Evolutionary conservation across 2,797 vertebrate genomes (phyloP), one percentile per base, ranked within the genome.

Genomic region (Caiman crocodilus): DNA sequence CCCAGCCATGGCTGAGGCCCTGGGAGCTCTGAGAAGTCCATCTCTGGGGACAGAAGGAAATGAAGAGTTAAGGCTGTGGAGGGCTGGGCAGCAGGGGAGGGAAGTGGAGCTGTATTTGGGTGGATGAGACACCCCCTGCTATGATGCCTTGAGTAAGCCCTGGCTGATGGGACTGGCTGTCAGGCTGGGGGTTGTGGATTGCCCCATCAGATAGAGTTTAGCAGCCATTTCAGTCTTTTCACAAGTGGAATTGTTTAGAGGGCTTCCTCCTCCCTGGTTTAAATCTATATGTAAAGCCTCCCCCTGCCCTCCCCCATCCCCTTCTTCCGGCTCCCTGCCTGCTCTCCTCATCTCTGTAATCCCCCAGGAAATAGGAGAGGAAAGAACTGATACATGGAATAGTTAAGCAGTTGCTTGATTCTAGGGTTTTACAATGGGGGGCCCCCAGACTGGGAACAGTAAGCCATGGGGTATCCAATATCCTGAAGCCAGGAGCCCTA

Each of bases 181-280:
- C 75, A 77, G 21, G 3, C 60, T 30, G 79, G 63, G 83, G 61
- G 59, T 58, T 93, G 94, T 95, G 92, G 57, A 77, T 94, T 87
- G 95, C 85, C 82, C 79, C 89, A 77, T 84, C 92, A 94, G 94
- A 76, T 85, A 2, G 76, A 89, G 85, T 42, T 93, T 60, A 88
- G 89, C 81, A 14, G 85, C 94, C 89, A 61, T 73, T n/a, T 58
- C 15, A 2, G 6, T 12, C 85, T 69, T 88, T 93, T 87, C 94
- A 87, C 42, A 26, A 1, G 14, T 17, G 85, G 28, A 63, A 55
- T 74, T 76, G 73, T 78, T 26, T 87, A 20, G 56, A 80, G 76
- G 76, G 75, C 57, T 89, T 89, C 59, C 67, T 82, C 79, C 67
- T 69, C 79, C 3, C 25, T 14, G 15, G 42, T 65, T 76, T 6